These are phyloP conservation scores for Cantharis flavilabris DNA, from an alignment of 2,888 invertebrate species.

Conservation along the genomic window DNA sequence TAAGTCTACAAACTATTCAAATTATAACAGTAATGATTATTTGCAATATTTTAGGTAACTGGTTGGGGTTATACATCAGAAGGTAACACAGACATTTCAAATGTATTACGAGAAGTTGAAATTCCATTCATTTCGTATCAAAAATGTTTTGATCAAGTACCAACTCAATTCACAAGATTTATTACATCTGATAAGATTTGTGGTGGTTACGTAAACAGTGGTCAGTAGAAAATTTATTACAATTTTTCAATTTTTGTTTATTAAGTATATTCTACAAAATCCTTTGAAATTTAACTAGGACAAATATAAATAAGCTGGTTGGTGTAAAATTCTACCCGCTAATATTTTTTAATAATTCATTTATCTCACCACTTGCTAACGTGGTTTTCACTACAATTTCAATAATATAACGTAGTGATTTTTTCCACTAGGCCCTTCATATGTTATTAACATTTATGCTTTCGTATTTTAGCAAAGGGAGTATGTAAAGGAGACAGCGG, in stretches of 20 bases:
- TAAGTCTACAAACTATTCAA: slow-evolving; percentile 24
- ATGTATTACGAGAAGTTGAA: slow-evolving; percentile 34
- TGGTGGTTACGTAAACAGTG: slow-evolving; percentile 31
- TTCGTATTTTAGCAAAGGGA: slow-evolving; percentile 47
- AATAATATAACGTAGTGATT: no score
- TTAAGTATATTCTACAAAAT: no score
- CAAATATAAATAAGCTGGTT: no score
- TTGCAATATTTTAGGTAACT: slow-evolving; percentile 37
- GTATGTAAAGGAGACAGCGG: slow-evolving; percentile 57
- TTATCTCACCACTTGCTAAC: no score
- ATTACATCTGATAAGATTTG: slow-evolving; percentile 49
- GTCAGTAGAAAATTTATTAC: not conserved
- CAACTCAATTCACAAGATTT: slow-evolving; percentile 20
- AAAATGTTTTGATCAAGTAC: slow-evolving; percentile 32
- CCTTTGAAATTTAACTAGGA: no score
- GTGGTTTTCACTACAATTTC: no score
- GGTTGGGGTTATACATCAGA: slow-evolving; percentile 46
- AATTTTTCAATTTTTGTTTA: no score
- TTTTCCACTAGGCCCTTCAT: no score
- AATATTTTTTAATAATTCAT: no score
- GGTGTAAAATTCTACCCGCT: no score
- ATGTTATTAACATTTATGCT: not conserved
- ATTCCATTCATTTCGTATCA: slow-evolving; percentile 31
- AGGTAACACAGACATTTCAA: slow-evolving; percentile 34
- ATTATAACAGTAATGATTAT: no score